A percentile compares a stretch with the other conserved stretches of the same genome.
Evolutionary conservation across 2,113 vertebrate species (phyloP).

Genomic region (Sphyrna mokarran): DNA sequence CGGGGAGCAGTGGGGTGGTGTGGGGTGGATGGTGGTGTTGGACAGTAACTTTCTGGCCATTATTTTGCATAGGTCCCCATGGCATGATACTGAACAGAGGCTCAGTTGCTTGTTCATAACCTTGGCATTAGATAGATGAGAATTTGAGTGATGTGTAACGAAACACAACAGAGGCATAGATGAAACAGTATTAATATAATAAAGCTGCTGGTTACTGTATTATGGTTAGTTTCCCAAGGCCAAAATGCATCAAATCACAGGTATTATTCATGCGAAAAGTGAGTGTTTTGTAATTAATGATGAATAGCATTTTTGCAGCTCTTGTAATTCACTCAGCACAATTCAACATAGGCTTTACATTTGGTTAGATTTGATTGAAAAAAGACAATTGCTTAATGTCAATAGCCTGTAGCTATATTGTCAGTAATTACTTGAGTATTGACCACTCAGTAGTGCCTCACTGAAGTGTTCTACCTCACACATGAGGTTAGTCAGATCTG

Average conservation of each 20-base stretch:
- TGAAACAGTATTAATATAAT: not conserved
- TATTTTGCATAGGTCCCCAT: not conserved
- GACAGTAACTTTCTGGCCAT: too few species aligned
- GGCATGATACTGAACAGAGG: not conserved
- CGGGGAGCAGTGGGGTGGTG: too few species aligned
- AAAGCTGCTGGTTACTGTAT: not conserved
- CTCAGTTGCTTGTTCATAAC: not conserved
- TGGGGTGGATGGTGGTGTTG: too few species aligned
- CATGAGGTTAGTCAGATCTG: not conserved
- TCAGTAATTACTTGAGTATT: not conserved
- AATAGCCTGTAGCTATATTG: not conserved
- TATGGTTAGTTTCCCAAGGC: not conserved
- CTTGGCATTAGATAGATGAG: not conserved
- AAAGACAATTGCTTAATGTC: not conserved
- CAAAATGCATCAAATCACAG: not conserved
- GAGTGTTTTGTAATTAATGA: not conserved
- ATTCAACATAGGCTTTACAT: not conserved
- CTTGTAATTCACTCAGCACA: not conserved
- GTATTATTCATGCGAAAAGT: not conserved
- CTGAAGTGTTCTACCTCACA: not conserved
- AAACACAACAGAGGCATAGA: not conserved
- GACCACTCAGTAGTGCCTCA: not conserved
- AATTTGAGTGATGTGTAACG: not conserved
- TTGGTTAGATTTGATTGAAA: not conserved
- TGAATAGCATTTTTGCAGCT: not conserved